A percentile compares a stretch with the other conserved stretches of the same genome.
These are phyloP conservation scores for Agonum fuliginosum DNA, from an alignment of 2,888 invertebrate species.

Conservation along the genomic window DNA sequence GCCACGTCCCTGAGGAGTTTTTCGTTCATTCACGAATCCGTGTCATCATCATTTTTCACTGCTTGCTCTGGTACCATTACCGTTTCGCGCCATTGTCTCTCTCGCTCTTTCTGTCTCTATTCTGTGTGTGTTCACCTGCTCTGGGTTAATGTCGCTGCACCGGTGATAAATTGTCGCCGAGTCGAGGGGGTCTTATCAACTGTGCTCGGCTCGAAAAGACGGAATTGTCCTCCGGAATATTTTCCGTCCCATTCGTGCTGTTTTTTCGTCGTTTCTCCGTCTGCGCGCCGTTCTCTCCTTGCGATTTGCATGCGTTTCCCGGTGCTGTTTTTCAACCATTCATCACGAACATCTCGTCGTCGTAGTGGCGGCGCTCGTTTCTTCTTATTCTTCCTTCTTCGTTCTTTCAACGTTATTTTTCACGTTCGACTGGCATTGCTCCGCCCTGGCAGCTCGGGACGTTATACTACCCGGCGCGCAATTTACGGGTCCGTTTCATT, in stretches of 20 bases:
- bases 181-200: constrained; percentile 71
- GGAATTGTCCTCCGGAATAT: constrained; percentile 67
- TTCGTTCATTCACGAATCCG: constrained; percentile 69
- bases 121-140: constrained; percentile 69
- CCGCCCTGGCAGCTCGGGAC: constrained; percentile 11
- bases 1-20: constrained; percentile 65
- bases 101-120: constrained; percentile 18
- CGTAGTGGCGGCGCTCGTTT: constrained; percentile 36
- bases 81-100: constrained; percentile 71
- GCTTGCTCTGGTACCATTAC: constrained; percentile 70
- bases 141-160: constrained; percentile 71
- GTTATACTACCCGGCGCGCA: constrained; percentile 62
- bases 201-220: constrained; percentile 65
- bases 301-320: constrained; percentile 55
- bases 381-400: constrained; percentile 59
- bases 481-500: constrained; percentile 73
- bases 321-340: constrained; percentile 55
- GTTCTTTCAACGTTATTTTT: constrained; percentile 48
- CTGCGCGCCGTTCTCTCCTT: constrained; percentile 40
- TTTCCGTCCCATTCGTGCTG: constrained; percentile 60
- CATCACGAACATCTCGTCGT: constrained; percentile 54
- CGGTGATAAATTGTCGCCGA: constrained; percentile 72
- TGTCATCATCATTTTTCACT: constrained; percentile 73
- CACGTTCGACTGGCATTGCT: constrained; percentile 40
- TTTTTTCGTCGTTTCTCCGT: constrained; percentile 57